Evolutionary conservation across 1,140 invertebrate genomes (phyloP), one percentile per base, ranked within the genome.

Genomic region (Drosophila tristis): DNA sequence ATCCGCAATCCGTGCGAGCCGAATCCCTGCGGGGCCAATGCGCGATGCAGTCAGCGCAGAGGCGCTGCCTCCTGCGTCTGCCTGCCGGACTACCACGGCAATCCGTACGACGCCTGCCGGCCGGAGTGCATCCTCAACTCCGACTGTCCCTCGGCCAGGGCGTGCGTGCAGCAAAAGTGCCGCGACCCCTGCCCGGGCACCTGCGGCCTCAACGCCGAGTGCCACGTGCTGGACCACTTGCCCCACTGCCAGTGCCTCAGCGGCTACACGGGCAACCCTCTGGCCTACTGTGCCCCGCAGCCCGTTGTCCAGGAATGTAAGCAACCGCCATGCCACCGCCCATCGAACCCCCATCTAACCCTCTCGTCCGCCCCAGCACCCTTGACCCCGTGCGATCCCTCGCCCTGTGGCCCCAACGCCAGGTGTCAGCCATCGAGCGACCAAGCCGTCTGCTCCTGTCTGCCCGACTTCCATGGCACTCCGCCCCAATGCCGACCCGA

Each of bases 401-500:
- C 95, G 4, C 96, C 96, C 13, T 97, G 96, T 92, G 96, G 96
- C 25, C 94, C 95, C 2, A 96, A 96, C 92, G 94, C 95, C 44
- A 91, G 95, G 80, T 97, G 96, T 78, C 93, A 93, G 78, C 92
- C 93, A 23, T 80, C 93, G 2, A 94, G 94, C 76, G 95, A 95
- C 29, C 95, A 94, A 44, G 96, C 95, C 73, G 94, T 94, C 56
- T 96, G 95, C 84, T 93, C 94, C 56, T 96, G 96, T 87, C 85
- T 95, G 56, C 93, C 94, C 11, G 94, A 95, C 70, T 96, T 95
- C 78, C 93, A 95, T 42, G 97, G 97, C 5, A 93, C 94, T 90
- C 94, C 95, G 26, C 95, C 95, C 62, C 94, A 94, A 59, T 97
- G 96, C 90, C 93, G 95, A 82, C 96, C 96, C 55, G 96, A 97